These are phyloP conservation scores for Malthinus flaveolus DNA, from an alignment of 2,888 invertebrate species.

Conservation along the genomic window DNA sequence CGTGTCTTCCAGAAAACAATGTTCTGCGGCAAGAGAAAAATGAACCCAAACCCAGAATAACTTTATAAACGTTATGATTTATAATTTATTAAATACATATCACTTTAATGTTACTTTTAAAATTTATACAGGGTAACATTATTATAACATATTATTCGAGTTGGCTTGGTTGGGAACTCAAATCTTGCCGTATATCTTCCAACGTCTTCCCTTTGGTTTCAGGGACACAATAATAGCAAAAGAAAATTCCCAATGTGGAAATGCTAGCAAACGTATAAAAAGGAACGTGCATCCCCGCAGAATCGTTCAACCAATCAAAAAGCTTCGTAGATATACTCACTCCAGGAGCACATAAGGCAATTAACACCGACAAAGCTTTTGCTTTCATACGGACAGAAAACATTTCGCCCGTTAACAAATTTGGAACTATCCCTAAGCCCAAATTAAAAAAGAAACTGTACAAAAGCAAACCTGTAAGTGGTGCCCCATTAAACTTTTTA, in stretches of 20 bases:
- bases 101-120: too few relatives aligned
- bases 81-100: too few relatives aligned
- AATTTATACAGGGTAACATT: neutral
- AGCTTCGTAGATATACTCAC: slow-evolving; percentile 40
- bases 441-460: slow-evolving; percentile 19
- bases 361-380: slow-evolving; percentile 39
- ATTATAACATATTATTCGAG: neutral
- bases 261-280: slow-evolving; percentile 39
- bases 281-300: slow-evolving; percentile 40
- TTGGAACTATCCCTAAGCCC: slow-evolving; percentile 35
- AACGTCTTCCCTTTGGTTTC: slow-evolving; percentile 49
- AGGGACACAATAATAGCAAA: slow-evolving; percentile 40
- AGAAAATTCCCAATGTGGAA: slow-evolving; percentile 34
- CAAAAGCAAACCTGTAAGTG: slow-evolving; percentile 38
- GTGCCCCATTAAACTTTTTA: slow-evolving; percentile 36
- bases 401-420: slow-evolving; percentile 42
- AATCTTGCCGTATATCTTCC: slow-evolving; percentile 45
- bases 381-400: slow-evolving; percentile 45
- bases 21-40: too few relatives aligned
- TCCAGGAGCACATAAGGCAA: slow-evolving; percentile 25
- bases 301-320: slow-evolving; percentile 41
- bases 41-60: too few relatives aligned
- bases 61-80: too few relatives aligned
- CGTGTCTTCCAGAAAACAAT: too few relatives aligned
- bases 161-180: too few relatives aligned